Evolutionary conservation across 2,888 invertebrate species (phyloP), one percentile per base, ranked within the genome.

Genomic region (Gnatocerus cornutus): DNA sequence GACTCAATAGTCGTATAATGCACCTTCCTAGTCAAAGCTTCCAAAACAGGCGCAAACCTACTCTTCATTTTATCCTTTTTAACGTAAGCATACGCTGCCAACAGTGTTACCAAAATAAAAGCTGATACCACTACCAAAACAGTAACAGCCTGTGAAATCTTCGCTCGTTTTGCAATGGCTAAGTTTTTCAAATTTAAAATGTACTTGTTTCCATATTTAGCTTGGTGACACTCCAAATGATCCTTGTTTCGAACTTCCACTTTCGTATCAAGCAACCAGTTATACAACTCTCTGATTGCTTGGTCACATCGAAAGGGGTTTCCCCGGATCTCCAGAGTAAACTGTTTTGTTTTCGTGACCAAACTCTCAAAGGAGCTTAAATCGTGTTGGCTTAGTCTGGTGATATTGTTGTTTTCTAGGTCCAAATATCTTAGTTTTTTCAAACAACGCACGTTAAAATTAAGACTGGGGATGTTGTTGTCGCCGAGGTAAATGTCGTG

Each of bases 291-390:
- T 71, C 87, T 87, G 16, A 90, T 85, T 69, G 88, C 89, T 75
- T 90, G 89, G 73, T 91, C 90, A 78, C 93, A 93, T n/a, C 86
- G 84, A 56, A 93, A 90, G 0, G 91, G 91, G 85, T 93, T 93
- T 0, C 87, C 84, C 50, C 87, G 86, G 13, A 93, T 86, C 78
- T 93, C 91, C 0, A 93, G 86, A 27, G 91, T 83, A 9, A 82
- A 78, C 72, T 87, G 85, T 45, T 76, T 70, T 0, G 83, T 80
- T 37, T 85, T 83, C 10, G 27, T 27, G 9, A 88, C 86, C 50
- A 91, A 82, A 16, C 83, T 81, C 76, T 92, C 91, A 27, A 93
- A 85, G 9, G 85, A 79, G 9, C 85, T 85, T 72, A 90, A 80
- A 77, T 92, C 91, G 46, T 86, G 85, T 13, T 86, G 85, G 29